phyloP scores from a whole-genome alignment of 2,113 vertebrate genomes.

The Nannospalax galili region DNA sequence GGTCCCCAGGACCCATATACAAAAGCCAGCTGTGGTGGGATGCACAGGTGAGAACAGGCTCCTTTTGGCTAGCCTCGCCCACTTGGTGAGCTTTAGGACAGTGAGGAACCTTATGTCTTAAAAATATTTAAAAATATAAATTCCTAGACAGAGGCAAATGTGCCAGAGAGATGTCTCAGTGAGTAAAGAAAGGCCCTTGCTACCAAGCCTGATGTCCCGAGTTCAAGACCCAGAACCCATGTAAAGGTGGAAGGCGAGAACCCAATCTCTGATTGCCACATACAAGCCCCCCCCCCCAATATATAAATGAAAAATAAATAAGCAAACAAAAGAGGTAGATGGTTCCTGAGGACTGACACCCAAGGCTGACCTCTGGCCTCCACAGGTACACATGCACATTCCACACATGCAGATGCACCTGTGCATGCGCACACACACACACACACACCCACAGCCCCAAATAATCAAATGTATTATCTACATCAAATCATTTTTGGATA shows the following conservation, averaged over 20 bases:
- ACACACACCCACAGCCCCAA: not conserved
- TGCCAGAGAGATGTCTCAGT: not conserved
- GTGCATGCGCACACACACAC: not conserved
- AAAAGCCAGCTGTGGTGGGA: not conserved
- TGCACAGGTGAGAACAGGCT: not conserved
- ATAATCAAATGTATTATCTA: conserved; percentile 19
- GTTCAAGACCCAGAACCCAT: not conserved
- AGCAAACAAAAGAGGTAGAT: not conserved
- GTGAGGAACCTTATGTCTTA: not conserved
- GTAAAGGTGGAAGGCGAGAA: not conserved
- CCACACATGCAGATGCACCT: too few species aligned
- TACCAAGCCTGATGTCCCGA: not conserved
- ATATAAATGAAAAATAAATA: not conserved
- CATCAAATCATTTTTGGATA: conserved; percentile 44
- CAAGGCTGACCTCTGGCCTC: not conserved
- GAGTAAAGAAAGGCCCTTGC: not conserved
- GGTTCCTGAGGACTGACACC: not conserved
- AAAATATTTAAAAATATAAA: not conserved
- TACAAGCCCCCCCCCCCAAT: not conserved
- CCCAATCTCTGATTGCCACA: not conserved
- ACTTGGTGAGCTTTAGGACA: not conserved
- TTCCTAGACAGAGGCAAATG: too few species aligned
- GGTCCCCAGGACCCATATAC: not conserved
- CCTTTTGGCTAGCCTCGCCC: not conserved
- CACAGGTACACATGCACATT: too few species aligned